Percentiles rank a stretch among this genome's conserved stretches.
Evolutionary conservation across 1,140 invertebrate genomes (phyloP).

Genomic region (Marisa cornuarietis): DNA sequence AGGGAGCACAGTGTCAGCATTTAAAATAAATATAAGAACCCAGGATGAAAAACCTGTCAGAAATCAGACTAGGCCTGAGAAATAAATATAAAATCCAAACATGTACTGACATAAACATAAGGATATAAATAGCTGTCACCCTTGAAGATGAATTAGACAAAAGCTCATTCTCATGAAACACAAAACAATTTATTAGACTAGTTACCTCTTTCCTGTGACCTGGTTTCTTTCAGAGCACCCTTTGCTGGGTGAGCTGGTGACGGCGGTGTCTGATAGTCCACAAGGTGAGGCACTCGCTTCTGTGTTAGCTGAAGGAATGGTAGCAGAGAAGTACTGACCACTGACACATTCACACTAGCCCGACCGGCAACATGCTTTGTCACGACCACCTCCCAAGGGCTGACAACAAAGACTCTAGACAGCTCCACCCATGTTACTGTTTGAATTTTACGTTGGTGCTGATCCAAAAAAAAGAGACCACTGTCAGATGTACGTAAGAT

Average conservation of each 20-base stretch:
- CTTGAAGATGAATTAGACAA: too few relatives aligned
- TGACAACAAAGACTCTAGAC: conserved; percentile 14
- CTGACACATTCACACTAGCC: conserved; percentile 10
- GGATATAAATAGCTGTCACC: background rate
- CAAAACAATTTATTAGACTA: background rate
- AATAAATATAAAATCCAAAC: background rate
- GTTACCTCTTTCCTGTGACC: background rate
- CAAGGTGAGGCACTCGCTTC: background rate
- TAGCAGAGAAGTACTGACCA: conserved; percentile 10
- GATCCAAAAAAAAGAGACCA: background rate
- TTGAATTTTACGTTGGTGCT: conserved; percentile 12
- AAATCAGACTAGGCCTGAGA: too few relatives aligned
- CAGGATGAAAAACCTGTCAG: too few relatives aligned
- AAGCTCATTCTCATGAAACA: background rate
- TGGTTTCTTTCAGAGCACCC: background rate
- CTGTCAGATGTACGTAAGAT: background rate
- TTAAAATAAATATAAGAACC: too few relatives aligned
- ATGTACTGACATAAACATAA: background rate
- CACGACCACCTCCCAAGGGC: conserved; percentile 19
- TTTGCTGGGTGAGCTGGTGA: background rate
- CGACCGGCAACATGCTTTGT: conserved; percentile 14
- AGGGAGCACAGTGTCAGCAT: too few relatives aligned
- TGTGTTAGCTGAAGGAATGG: conserved; percentile 3
- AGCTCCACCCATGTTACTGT: conserved; percentile 8
- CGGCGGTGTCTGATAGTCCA: conserved; percentile 17